Conservation (phyloP, 1,140 invertebrate genomes). For the Heliothis virescens region DNA sequence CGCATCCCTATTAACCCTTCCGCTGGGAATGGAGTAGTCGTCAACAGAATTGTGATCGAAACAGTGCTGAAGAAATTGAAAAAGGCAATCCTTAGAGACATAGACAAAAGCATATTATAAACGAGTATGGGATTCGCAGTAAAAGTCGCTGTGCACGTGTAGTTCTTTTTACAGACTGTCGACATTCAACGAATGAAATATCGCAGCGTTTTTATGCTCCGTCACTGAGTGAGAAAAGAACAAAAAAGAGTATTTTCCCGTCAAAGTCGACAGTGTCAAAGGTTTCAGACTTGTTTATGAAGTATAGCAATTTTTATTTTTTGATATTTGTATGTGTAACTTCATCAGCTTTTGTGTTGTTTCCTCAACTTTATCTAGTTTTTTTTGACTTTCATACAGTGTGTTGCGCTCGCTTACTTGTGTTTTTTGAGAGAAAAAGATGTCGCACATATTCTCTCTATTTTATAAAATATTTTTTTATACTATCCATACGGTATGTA, state of each 20-base stretch:
- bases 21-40: conserved; percentile 34
- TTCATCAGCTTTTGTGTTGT: not conserved
- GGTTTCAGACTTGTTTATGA: not conserved
- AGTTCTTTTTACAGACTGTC: conserved; percentile 17
- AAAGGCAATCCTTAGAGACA: conserved; percentile 23
- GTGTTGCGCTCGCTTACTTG: not conserved
- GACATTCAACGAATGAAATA: conserved; percentile 10
- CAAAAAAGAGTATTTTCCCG: not conserved
- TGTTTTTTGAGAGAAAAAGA: too few species aligned
- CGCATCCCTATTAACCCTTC: conserved; percentile 36
- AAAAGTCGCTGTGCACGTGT: conserved; percentile 7
- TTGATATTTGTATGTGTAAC: not conserved
- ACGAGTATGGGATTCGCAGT: conserved; percentile 18
- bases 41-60: conserved; percentile 44
- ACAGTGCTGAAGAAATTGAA: conserved; percentile 43
- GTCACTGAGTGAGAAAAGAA: not conserved
- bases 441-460: too few species aligned
- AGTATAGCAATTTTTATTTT: conserved; percentile 11
- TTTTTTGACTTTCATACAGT: not conserved
- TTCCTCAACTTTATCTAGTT: not conserved
- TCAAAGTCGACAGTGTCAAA: conserved; percentile 21
- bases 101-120: conserved; percentile 35
- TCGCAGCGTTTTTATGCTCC: conserved; percentile 5
- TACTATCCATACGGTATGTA: too few species aligned
- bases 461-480: too few species aligned